Base-by-base conservation (phyloP, 2,797 vertebrate species). In the Apogon talboti region DNA sequence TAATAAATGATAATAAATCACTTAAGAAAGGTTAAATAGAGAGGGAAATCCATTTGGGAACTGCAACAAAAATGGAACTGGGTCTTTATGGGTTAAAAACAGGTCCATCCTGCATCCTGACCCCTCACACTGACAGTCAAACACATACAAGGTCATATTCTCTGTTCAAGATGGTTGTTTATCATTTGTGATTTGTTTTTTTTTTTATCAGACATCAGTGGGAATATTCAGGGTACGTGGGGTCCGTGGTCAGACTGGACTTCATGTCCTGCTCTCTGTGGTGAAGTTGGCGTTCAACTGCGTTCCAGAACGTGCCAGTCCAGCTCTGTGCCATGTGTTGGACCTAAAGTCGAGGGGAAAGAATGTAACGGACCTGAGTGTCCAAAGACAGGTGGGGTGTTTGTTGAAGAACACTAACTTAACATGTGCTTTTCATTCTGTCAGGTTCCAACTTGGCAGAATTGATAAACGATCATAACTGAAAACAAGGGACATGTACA, bases 221-320 rank as follows among this genome's bases (percentile, higher is more conserved):
- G 42, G 18, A 78, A 62, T 41, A 59, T 84, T 24, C 90, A 92
- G 50, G 88, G 51, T 30, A 79, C 82, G 48, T 96, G 97, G 96
- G 95, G 93, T 50, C 90, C 78, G 0, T 99, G 98, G 98, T 95
- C 98, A 33, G 90, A 92, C 64, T 99, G 98, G 98, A 95, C 94
- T 0, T 86, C 88, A 37, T 99, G 98, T 58, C 92, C 94, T 4
- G 96, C 94, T 6, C 82, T 91, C 44, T 99, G 98, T 71, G 95
- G 94, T 49, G 93, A 94, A 68, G 91, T 92, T 0, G 96, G 95
- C 0, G 91, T 94, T 59, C 96, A 97, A 86, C 88, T 92, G 57
- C 96, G 97, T 30, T 92, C 93, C 59, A 95, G 97, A 75, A 93
- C 57, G 56, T 99, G 98, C 84, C 87, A 93, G 6, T 89, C 93